Evolutionary conservation across 2,113 vertebrate species (phyloP).

Genomic region (Scartelaos histophorus): DNA sequence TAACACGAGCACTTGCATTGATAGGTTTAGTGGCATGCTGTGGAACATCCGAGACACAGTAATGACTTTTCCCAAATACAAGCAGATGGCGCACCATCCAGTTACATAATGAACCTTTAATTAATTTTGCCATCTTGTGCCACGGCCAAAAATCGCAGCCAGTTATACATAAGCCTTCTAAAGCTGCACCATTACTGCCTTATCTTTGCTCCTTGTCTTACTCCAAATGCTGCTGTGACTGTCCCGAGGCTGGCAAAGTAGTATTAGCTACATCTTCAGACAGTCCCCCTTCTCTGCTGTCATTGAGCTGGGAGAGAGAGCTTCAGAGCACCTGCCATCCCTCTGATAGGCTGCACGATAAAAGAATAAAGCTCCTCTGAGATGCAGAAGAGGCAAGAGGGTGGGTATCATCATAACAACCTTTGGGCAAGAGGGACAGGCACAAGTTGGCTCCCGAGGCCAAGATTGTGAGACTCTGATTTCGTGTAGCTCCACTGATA

Average conservation of each 20-base stretch:
- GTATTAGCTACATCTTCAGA: conserved; percentile 41
- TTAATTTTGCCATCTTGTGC: not conserved
- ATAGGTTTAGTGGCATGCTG: no score
- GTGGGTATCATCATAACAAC: conserved; percentile 47
- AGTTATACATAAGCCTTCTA: conserved; percentile 2
- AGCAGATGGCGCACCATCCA: no score
- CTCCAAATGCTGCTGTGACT: conserved; percentile 35
- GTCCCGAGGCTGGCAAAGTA: conserved; percentile 39
- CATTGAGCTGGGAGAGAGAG: conserved; percentile 18
- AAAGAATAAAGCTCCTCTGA: conserved; percentile 52
- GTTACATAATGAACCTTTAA: not conserved
- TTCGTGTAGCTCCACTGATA: conserved; percentile 51
- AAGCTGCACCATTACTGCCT: conserved; percentile 16
- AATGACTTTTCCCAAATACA: no score
- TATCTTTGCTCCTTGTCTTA: conserved; percentile 19
- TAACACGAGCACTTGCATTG: no score
- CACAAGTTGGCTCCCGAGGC: conserved; percentile 32
- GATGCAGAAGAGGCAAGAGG: conserved; percentile 29
- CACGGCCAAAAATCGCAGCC: not conserved
- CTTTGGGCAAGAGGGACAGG: conserved; percentile 18
- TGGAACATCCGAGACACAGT: no score
- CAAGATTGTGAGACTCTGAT: conserved; percentile 49
- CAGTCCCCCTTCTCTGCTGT: conserved; percentile 13
- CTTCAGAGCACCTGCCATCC: conserved; percentile 47
- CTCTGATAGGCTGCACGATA: conserved; percentile 55